Percentiles rank a stretch among this genome's conserved stretches.
phyloP scores from a whole-genome alignment of 2,113 vertebrate genomes.

The Origma solitaria region DNA sequence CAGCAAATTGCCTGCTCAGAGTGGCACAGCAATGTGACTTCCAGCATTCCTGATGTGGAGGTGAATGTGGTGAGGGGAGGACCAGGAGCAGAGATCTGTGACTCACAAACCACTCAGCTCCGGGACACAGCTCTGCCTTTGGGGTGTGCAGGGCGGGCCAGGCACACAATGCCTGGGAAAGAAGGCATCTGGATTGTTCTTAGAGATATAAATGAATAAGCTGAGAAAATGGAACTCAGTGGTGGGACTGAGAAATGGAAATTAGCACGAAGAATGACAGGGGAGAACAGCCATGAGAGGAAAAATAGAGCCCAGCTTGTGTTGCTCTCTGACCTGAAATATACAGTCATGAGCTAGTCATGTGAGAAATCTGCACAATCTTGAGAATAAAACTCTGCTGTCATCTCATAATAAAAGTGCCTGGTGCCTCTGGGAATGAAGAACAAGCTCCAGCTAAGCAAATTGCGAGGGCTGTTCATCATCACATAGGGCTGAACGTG shows the following conservation, averaged over 20 bases:
- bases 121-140: neutral
- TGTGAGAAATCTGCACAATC: slow-evolving; percentile 7
- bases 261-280: neutral
- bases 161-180: neutral
- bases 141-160: neutral
- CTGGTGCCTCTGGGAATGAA: neutral
- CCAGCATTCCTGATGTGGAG: neutral
- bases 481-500: neutral
- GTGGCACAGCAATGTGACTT: neutral
- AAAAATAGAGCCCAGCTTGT: neutral
- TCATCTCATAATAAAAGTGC: neutral
- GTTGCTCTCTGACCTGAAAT: slow-evolving; percentile 11
- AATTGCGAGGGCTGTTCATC: neutral
- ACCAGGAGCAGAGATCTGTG: neutral
- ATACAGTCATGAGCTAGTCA: neutral
- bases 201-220: neutral
- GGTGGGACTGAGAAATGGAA: neutral
- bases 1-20: neutral
- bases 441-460: neutral
- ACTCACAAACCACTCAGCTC: neutral
- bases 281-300: neutral
- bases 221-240: neutral
- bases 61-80: neutral
- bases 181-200: neutral
- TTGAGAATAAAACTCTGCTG: slow-evolving; percentile 8